phyloP scores from a whole-genome alignment of 2,113 vertebrate genomes.

The Tetrax tetrax region DNA sequence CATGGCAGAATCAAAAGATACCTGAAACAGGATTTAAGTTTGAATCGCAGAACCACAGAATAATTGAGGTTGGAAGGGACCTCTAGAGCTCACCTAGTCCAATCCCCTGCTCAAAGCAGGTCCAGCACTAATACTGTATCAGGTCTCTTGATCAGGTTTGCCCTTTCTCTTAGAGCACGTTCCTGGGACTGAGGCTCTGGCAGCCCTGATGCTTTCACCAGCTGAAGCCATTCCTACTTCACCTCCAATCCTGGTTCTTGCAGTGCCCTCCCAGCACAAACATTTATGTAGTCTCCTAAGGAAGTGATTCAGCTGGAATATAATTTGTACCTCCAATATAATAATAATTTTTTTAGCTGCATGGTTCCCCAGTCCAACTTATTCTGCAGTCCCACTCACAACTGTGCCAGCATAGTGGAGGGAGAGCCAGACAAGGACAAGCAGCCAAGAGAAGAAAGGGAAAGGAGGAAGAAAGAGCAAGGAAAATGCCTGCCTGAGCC shows the following conservation, averaged over 20 bases:
- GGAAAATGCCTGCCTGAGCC: not conserved
- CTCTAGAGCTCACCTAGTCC: not conserved
- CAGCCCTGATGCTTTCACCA: not conserved
- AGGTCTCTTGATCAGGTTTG: not conserved
- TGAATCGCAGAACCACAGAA: not conserved
- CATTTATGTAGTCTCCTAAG: slow-evolving; percentile 1
- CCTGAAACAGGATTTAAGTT: not conserved
- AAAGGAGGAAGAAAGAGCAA: not conserved
- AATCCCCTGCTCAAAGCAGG: not conserved
- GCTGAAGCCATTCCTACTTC: not conserved
- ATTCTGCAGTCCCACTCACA: not conserved
- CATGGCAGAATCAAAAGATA: not conserved
- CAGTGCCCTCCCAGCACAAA: not conserved
- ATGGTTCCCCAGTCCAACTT: not conserved
- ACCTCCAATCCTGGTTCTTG: not conserved
- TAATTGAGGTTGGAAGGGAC: not conserved
- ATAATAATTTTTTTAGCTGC: not conserved
- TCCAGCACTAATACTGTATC: not conserved
- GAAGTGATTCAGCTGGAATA: slow-evolving; percentile 28
- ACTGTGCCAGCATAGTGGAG: not conserved
- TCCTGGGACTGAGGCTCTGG: not conserved
- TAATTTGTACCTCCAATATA: not conserved
- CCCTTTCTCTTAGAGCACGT: not conserved
- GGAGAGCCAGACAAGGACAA: slow-evolving; percentile 1
- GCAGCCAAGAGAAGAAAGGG: not conserved